Percentiles rank a stretch among this genome's conserved stretches.
phyloP scores from a whole-genome alignment of 1,140 invertebrate genomes.

The Carcinoscorpius rotundicauda region DNA sequence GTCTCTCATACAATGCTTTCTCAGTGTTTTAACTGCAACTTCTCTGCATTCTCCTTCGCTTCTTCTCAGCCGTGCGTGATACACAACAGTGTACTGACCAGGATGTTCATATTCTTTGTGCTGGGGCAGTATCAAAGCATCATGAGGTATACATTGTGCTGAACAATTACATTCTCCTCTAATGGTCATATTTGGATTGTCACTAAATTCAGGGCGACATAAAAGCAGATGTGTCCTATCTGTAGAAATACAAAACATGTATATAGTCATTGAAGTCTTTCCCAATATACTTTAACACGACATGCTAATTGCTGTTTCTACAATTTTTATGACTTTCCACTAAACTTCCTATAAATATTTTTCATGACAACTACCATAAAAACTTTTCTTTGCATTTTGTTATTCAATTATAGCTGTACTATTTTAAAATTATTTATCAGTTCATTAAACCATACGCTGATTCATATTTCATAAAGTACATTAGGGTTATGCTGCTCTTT shows the following conservation, averaged over 20 bases:
- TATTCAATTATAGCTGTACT: too few relatives aligned
- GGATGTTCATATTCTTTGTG: neutral
- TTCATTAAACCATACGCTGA: too few relatives aligned
- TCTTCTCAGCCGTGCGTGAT: constrained; percentile 4
- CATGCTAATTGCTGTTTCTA: too few relatives aligned
- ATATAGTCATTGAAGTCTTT: too few relatives aligned
- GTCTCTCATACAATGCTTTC: neutral
- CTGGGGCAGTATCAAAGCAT: constrained; percentile 9
- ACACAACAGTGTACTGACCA: constrained; percentile 9
- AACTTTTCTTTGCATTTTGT: too few relatives aligned
- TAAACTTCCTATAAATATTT: too few relatives aligned
- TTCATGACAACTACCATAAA: too few relatives aligned
- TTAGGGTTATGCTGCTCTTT: too few relatives aligned
- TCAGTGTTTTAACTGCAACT: constrained; percentile 14
- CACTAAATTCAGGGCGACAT: constrained; percentile 39
- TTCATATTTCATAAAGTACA: too few relatives aligned
- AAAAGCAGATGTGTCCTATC: constrained; percentile 60
- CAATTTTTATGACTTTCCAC: too few relatives aligned
- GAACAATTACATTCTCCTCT: constrained; percentile 16
- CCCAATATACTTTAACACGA: too few relatives aligned
- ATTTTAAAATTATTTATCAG: too few relatives aligned
- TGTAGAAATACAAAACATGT: constrained; percentile 25
- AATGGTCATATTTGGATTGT: constrained; percentile 28
- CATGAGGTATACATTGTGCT: constrained; percentile 18
- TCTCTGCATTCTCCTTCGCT: constrained; percentile 5